Conservation (phyloP, 2,113 vertebrate genomes). For the Misgurnus anguillicaudatus region DNA sequence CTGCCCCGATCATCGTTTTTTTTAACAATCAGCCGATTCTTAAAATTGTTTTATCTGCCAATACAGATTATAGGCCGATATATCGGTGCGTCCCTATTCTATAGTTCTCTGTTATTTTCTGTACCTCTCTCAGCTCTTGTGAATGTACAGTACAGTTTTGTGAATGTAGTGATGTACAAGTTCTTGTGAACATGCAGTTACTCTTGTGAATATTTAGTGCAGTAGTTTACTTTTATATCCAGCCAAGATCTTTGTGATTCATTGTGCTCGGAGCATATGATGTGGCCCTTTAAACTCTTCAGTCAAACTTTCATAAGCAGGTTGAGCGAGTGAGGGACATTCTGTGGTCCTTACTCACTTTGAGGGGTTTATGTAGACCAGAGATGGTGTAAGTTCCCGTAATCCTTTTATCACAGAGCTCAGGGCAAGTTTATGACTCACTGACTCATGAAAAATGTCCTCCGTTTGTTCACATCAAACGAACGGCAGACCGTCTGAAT, state of each 20-base stretch:
- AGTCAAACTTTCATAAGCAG: not conserved
- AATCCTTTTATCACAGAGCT: slow-evolving; percentile 55
- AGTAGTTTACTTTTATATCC: not conserved
- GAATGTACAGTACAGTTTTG: not conserved
- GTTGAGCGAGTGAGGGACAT: slow-evolving; percentile 3
- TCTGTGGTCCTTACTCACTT: slow-evolving; percentile 33
- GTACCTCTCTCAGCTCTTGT: not conserved
- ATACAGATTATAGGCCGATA: too few relatives aligned
- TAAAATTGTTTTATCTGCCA: too few relatives aligned
- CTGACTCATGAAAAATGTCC: slow-evolving; percentile 20
- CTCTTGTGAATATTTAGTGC: not conserved
- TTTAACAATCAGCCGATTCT: too few relatives aligned
- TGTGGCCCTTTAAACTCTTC: not conserved
- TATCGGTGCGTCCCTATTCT: too few relatives aligned
- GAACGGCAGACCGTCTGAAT: not conserved
- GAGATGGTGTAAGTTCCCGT: slow-evolving; percentile 51
- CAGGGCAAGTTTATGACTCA: slow-evolving; percentile 27
- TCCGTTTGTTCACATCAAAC: not conserved
- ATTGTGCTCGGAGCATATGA: not conserved
- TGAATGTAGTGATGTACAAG: not conserved
- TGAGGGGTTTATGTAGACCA: slow-evolving; percentile 43
- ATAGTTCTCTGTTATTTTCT: too few relatives aligned
- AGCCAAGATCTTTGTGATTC: not conserved
- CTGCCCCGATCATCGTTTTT: too few relatives aligned
- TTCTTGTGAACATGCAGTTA: too few relatives aligned